Evolutionary conservation across 2,888 invertebrate genomes (phyloP).

Genomic region (Lydus trimaculatus): DNA sequence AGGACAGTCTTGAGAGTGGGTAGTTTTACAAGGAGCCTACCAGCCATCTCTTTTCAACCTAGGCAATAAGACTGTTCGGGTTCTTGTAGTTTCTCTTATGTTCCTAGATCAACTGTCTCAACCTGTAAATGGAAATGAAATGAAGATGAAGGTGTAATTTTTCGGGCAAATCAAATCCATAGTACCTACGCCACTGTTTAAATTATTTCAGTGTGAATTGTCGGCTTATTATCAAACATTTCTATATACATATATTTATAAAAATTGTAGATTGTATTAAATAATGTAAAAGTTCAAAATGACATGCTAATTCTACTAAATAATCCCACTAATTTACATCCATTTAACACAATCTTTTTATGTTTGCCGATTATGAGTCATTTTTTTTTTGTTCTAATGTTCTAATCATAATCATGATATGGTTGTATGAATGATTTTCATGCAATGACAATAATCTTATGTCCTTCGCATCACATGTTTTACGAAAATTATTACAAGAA

Average conservation of each 20-base stretch:
- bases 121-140: too few species aligned
- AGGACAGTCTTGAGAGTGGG: too few species aligned
- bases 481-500: neutral
- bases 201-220: conserved; percentile 43
- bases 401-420: conserved; percentile 28
- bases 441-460: neutral
- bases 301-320: conserved; percentile 60
- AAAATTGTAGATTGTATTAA: conserved; percentile 32
- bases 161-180: too few species aligned
- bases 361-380: conserved; percentile 46
- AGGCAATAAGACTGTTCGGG: too few species aligned
- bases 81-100: too few species aligned
- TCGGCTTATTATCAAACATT: conserved; percentile 44
- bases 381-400: conserved; percentile 30
- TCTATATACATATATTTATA: conserved; percentile 40
- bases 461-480: neutral
- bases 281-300: conserved; percentile 49
- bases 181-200: too few species aligned
- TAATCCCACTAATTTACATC: conserved; percentile 57
- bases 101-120: too few species aligned
- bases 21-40: too few species aligned
- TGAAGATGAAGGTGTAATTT: too few species aligned
- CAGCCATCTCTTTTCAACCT: too few species aligned
- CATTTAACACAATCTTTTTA: conserved; percentile 56
- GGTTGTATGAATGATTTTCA: conserved; percentile 16